Percentiles rank a stretch among this genome's conserved stretches.
Conservation (phyloP, 2,888 invertebrate species). For the Fragum fragum region DNA sequence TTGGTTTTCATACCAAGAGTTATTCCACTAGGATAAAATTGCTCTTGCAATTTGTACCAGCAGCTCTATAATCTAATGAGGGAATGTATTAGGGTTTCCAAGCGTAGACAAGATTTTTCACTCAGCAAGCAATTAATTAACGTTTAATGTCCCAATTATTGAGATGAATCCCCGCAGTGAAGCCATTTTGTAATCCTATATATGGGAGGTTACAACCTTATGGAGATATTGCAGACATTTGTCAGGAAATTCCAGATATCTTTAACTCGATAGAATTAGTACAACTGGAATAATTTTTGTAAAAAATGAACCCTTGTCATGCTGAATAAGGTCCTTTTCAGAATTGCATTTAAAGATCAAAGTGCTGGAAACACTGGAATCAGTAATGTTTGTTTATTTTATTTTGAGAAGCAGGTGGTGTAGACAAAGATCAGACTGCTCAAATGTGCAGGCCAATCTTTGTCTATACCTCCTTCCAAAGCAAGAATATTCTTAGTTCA, state of each 20-base stretch:
- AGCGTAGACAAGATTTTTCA: slow-evolving; percentile 17
- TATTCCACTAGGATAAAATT: neutral
- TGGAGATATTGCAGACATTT: neutral
- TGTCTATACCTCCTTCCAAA: too few relatives aligned
- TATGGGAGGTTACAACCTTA: neutral
- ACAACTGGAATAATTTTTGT: too few relatives aligned
- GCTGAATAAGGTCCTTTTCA: too few relatives aligned
- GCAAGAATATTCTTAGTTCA: too few relatives aligned
- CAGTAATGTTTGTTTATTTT: too few relatives aligned
- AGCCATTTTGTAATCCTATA: slow-evolving; percentile 17
- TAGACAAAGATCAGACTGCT: too few relatives aligned
- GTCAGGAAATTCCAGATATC: neutral
- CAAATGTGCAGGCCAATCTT: too few relatives aligned
- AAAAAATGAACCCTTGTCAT: too few relatives aligned
- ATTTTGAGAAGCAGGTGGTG: too few relatives aligned
- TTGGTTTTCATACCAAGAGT: neutral
- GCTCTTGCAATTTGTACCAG: neutral
- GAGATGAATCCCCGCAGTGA: neutral
- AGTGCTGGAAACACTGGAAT: too few relatives aligned
- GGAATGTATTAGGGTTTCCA: neutral
- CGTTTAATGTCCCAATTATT: slow-evolving; percentile 23
- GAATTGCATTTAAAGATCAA: too few relatives aligned
- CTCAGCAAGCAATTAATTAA: slow-evolving; percentile 29
- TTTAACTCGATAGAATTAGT: too few relatives aligned
- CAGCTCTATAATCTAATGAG: neutral